Base-by-base conservation (phyloP, 2,888 invertebrate species). In the Cartodere bifasciata region DNA sequence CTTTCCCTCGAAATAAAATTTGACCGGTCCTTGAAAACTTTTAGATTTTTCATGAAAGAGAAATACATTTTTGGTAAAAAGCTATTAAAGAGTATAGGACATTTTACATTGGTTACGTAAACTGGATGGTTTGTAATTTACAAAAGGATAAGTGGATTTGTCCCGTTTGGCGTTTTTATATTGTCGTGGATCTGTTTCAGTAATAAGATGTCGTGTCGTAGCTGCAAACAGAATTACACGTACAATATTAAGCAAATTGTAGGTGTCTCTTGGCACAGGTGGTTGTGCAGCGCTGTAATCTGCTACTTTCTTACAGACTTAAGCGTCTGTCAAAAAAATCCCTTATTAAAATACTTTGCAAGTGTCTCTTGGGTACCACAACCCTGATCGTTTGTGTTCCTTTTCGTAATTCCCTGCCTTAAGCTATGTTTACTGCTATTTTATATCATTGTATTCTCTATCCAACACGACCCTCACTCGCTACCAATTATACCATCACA, bases 241-340 rank as follows among this genome's bases (percentile, higher is more conserved):
- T 31, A 41, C 39, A 40, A 38, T 39, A n/a, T 40, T 38, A 43
- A 49, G 46, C 44, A 50, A 49, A 52, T 52, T 52, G 49, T 48
- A 52, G 50, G 50, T 53, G 55, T 50, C 52, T 46, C 46, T 16
- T 39, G 52, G 45, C 51, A 47, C 55, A 54, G 55, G 53, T 54
- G 53, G 49, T 44, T 37, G 40, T 46, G 43, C 42, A 39, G 35
- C 43, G 38, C 39, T 40, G 47, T 50, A 55, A 53, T 53, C 54
- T 44, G 37, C 43, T n/a, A n/a, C n/a, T n/a, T n/a, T n/a, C n/a
- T n/a, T 41, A 44, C 43, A 45, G 45, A 43, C 50, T 48, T 50
- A 48, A 47, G 49, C 47, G 52, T 44, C 45, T 49, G 55, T 54
- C 53, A 54, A 54, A 55, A 55, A 55, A 55, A 53, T 53, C 53